Evolutionary conservation across 2,797 vertebrate species (phyloP).

Genomic region (Enteromius trimaculatus): DNA sequence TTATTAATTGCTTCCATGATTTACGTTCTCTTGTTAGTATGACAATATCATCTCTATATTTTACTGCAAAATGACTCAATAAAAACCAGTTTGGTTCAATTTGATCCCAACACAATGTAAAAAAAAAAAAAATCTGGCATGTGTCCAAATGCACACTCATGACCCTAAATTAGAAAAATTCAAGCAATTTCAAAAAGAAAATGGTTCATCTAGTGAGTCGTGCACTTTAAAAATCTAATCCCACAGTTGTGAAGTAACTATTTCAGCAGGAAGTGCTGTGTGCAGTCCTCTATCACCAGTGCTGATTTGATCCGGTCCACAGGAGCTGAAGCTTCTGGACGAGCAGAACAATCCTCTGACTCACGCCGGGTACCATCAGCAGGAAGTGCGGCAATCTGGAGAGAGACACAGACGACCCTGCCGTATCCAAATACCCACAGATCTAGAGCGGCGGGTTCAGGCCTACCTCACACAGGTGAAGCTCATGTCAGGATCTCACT

Average conservation of each 20-base stretch:
- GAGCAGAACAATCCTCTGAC: conserved; percentile 89
- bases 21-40: too few species aligned
- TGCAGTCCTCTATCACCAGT: background rate
- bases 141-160: background rate
- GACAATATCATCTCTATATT: too few species aligned
- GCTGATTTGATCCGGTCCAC: conserved; percentile 15
- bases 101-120: background rate
- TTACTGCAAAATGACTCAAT: too few species aligned
- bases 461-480: conserved; percentile 84
- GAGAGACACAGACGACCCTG: conserved; percentile 83
- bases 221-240: background rate
- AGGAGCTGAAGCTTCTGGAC: conserved; percentile 90
- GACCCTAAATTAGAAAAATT: background rate
- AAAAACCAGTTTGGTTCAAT: background rate
- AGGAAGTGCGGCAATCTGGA: conserved; percentile 82
- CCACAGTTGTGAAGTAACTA: background rate
- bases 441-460: conserved; percentile 81
- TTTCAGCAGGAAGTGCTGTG: background rate
- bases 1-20: too few species aligned
- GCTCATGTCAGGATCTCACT: background rate
- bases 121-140: background rate
- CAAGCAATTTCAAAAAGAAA: background rate
- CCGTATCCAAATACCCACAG: conserved; percentile 82
- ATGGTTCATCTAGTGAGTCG: background rate
- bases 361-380: conserved; percentile 89